Conservation (phyloP, 2,113 vertebrate genomes). For the Pagrus major region DNA sequence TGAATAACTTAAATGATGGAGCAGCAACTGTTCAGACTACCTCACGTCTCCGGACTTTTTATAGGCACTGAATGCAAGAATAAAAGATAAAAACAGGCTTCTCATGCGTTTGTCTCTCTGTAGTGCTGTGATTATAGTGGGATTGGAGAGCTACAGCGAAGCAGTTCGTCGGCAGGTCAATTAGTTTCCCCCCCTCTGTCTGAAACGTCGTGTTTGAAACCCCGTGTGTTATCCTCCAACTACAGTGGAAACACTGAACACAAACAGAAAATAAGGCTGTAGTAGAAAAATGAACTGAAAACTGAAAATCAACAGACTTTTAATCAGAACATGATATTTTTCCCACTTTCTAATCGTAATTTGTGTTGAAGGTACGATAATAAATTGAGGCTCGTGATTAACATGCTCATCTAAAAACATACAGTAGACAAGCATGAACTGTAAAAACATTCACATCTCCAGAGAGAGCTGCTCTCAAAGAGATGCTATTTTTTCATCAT, state of each 20-base stretch:
- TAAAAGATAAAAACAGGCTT: conserved; percentile 18
- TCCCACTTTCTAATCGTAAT: conserved; percentile 20
- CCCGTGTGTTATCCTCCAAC: background rate
- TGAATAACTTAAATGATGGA: conserved; percentile 33
- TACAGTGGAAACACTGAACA: conserved; percentile 1
- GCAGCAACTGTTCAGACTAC: conserved; percentile 48
- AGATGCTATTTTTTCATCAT: conserved; percentile 52
- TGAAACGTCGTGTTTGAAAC: background rate
- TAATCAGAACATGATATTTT: conserved; percentile 22
- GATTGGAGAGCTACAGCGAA: conserved; percentile 18
- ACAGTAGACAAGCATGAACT: conserved; percentile 72
- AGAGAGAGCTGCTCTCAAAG: conserved; percentile 26
- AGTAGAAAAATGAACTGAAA: conserved; percentile 13
- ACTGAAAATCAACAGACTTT: conserved; percentile 1
- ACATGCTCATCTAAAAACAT: conserved; percentile 77
- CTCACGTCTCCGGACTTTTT: conserved; percentile 30
- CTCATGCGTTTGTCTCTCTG: background rate
- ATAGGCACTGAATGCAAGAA: conserved; percentile 75
- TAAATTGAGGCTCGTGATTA: conserved; percentile 64
- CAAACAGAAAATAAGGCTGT: conserved; percentile 30
- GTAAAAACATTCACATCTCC: conserved; percentile 69
- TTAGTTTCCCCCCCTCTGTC: background rate
- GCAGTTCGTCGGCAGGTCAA: conserved; percentile 22
- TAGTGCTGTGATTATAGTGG: conserved; percentile 1
- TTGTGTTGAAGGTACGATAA: conserved; percentile 56